A percentile compares a stretch with the other conserved stretches of the same genome.
Evolutionary conservation across 2,888 invertebrate genomes (phyloP).

Genomic region (Caenorhabditis zanzibari): DNA sequence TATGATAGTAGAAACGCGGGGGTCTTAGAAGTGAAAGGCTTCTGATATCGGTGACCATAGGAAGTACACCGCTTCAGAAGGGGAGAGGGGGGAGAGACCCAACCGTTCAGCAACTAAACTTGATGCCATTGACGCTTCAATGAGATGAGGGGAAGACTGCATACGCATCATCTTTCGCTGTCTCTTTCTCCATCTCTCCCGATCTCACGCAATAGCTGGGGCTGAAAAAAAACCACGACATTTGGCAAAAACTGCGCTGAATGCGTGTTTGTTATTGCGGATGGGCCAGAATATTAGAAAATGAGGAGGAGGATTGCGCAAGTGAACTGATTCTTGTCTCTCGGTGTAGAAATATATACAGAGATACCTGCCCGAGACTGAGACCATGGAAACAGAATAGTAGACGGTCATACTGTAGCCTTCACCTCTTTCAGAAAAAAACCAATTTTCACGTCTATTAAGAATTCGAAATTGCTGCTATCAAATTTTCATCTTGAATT

Average conservation of each 20-base stretch:
- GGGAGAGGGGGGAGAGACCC: slow-evolving; percentile 26
- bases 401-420: background rate
- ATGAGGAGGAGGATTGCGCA: slow-evolving; percentile 40
- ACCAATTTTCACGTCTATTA: slow-evolving; percentile 48
- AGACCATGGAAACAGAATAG: background rate
- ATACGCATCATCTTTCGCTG: slow-evolving; percentile 53
- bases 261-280: slow-evolving; percentile 62
- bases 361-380: background rate
- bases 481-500: slow-evolving; percentile 57
- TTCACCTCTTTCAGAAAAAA: background rate
- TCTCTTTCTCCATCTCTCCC: slow-evolving; percentile 39
- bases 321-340: slow-evolving; percentile 56
- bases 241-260: slow-evolving; percentile 53
- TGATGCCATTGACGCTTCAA: slow-evolving; percentile 60
- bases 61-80: slow-evolving; percentile 53
- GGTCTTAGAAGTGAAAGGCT: slow-evolving; percentile 47
- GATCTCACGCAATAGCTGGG: slow-evolving; percentile 63
- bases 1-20: background rate
- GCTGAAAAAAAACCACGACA: slow-evolving; percentile 52
- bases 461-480: slow-evolving; percentile 35
- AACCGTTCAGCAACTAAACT: slow-evolving; percentile 63
- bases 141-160: slow-evolving; percentile 45
- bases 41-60: slow-evolving; percentile 59
- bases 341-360: slow-evolving; percentile 15
- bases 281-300: slow-evolving; percentile 42